phyloP scores from a whole-genome alignment of 2,888 invertebrate genomes.

The Anaspis maculata region DNA sequence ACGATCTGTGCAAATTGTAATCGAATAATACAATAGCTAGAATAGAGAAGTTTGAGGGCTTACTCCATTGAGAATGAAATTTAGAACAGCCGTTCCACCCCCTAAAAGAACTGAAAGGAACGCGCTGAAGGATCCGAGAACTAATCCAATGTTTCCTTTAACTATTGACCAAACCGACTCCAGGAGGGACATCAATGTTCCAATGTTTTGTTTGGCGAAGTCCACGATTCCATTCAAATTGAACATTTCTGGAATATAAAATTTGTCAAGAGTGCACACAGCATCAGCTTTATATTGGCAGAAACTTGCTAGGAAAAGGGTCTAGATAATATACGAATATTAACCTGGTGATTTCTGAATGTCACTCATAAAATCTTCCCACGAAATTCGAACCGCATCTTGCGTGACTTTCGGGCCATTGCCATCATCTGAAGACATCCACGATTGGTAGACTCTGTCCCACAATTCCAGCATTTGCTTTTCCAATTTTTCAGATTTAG shows the following conservation, averaged over 20 bases:
- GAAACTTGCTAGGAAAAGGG: too few relatives aligned
- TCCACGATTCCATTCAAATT: conserved; percentile 65
- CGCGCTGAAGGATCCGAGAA: conserved; percentile 78
- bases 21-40: neutral
- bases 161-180: conserved; percentile 83
- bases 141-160: conserved; percentile 84
- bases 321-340: too few relatives aligned
- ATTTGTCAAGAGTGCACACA: too few relatives aligned
- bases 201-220: conserved; percentile 85
- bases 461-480: conserved; percentile 84
- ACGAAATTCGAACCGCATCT: conserved; percentile 62
- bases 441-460: conserved; percentile 89
- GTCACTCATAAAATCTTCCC: conserved; percentile 62
- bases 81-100: conserved; percentile 83
- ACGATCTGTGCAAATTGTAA: conserved; percentile 62
- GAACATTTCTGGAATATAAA: conserved; percentile 51
- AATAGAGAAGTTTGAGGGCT: too few relatives aligned
- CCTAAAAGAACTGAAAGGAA: conserved; percentile 79
- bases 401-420: conserved; percentile 67
- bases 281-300: conserved; percentile 1
- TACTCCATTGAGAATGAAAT: conserved; percentile 78
- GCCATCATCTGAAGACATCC: conserved; percentile 64
- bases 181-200: conserved; percentile 76
- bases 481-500: conserved; percentile 75
- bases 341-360: conserved; percentile 68